phyloP scores from a whole-genome alignment of 1,140 invertebrate genomes.

The Neelides sp. region DNA sequence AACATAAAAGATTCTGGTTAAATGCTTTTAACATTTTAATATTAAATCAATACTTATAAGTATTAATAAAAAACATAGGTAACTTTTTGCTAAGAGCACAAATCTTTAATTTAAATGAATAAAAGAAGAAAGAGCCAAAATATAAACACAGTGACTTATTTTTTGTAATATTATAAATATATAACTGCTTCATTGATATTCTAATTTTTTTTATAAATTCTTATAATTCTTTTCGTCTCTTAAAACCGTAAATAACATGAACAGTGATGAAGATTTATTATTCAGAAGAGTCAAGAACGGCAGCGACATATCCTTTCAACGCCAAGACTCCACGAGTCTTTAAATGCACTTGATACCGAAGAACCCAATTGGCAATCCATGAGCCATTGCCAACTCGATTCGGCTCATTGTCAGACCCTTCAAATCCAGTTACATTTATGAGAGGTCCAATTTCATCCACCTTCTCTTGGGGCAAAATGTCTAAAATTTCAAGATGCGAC shows the following conservation, averaged over 20 bases:
- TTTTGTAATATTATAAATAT: too few relatives aligned
- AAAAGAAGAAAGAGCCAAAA: too few relatives aligned
- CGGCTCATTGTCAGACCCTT: conserved; percentile 26
- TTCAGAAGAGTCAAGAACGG: neutral
- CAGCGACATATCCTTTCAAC: conserved; percentile 57
- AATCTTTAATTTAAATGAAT: too few relatives aligned
- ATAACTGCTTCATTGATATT: too few relatives aligned
- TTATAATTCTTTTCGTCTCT: too few relatives aligned
- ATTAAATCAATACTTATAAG: too few relatives aligned
- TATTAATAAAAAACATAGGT: too few relatives aligned
- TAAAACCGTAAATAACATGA: too few relatives aligned
- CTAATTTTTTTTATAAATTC: too few relatives aligned
- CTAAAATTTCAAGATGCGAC: conserved; percentile 36
- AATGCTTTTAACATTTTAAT: too few relatives aligned
- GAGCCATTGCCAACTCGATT: neutral
- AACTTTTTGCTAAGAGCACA: too few relatives aligned
- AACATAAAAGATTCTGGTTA: neutral
- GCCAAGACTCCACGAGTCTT: conserved; percentile 78
- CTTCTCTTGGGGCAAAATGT: conserved; percentile 44
- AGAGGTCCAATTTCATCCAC: conserved; percentile 6
- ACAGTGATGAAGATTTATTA: neutral
- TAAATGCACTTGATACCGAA: conserved; percentile 71
- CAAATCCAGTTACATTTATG: neutral
- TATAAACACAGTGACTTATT: too few relatives aligned
- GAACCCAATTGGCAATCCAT: conserved; percentile 51